Evolutionary conservation across 1,140 invertebrate species (phyloP).

Genomic region (Atta cephalotes): DNA sequence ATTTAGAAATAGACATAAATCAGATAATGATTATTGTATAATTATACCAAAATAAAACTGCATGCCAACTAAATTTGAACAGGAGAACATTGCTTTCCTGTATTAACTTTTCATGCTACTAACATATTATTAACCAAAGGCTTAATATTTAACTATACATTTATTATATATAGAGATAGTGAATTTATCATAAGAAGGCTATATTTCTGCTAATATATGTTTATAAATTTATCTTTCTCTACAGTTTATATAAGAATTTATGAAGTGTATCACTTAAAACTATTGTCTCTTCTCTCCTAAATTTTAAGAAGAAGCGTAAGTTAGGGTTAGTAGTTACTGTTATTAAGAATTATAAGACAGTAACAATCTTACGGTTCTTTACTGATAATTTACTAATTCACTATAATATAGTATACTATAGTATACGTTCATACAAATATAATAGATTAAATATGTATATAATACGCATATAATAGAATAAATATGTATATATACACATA

Average conservation of each 20-base stretch:
- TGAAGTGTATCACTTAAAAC: conserved; percentile 39
- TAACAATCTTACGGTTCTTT: conserved; percentile 35
- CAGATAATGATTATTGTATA: conserved; percentile 30
- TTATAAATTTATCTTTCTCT: conserved; percentile 44
- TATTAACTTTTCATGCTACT: conserved; percentile 35
- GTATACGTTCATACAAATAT: neutral
- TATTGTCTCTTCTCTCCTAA: conserved; percentile 35
- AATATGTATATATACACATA: neutral
- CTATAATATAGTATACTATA: conserved; percentile 14
- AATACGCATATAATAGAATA: neutral
- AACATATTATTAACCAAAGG: conserved; percentile 45
- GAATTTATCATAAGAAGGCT: conserved; percentile 56
- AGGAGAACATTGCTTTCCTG: conserved; percentile 40
- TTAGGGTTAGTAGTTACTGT: neutral
- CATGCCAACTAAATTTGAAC: conserved; percentile 16
- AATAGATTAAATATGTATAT: conserved; percentile 39
- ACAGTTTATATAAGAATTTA: conserved; percentile 40
- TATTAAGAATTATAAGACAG: conserved; percentile 14
- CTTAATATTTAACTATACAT: conserved; percentile 40
- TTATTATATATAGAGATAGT: conserved; percentile 33
- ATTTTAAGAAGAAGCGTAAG: conserved; percentile 32
- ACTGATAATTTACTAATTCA: conserved; percentile 39
- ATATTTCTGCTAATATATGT: conserved; percentile 43
- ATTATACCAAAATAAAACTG: conserved; percentile 40
- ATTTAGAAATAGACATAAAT: conserved; percentile 28